Evolutionary conservation across 2,113 vertebrate species (phyloP), one percentile per base, ranked within the genome.

Genomic region (Vireo altiloquus): DNA sequence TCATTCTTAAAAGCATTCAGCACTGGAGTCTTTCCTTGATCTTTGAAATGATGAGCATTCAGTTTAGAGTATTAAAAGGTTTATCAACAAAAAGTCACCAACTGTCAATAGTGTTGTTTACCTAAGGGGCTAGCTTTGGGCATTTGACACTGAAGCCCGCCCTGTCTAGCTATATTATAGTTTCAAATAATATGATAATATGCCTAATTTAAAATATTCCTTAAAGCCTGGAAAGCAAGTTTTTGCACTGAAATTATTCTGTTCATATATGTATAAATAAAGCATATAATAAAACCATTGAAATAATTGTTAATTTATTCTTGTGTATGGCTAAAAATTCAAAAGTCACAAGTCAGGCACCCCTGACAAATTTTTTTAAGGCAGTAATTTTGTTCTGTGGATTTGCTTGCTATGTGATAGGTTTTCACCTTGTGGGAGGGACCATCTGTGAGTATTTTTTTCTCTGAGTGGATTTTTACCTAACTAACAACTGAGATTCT

Each of bases 291-390:
- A 59, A 80, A 72, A 3, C 4, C 0, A 6, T 49, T 60, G 19
- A 59, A 71, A 20, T 71, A 56, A 27, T 37, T 54, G 9, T 27
- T 54, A 47, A 9, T 37, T 92, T 84, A 11, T 75, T 33, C 15
- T 68, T 54, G 4, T 35, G 4, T 74, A 8, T 86, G 54, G 24
- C 8, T 44, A 9, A 75, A 78, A 28, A 47, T 46, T 66, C 3
- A 17, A 2, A 65, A 54, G 25, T 30, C 20, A 14, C 3, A 8
- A 33, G 15, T 44, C 0, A 0, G 47, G 16, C 37, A 56, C 42
- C 13, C 9, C 5, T 19, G 25, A 44, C 35, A 24, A 57, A 4
- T 6, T 39, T 15, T 13, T 19, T 80, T 28, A 37, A 50, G 53
- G n/a, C 52, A 61, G 3, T 40, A 11, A 13, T 78, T 81, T 70